Percentiles rank a stretch among this genome's conserved stretches.
Evolutionary conservation across 2,797 vertebrate genomes (phyloP).

Genomic region (Enteromius unitaeniatus): DNA sequence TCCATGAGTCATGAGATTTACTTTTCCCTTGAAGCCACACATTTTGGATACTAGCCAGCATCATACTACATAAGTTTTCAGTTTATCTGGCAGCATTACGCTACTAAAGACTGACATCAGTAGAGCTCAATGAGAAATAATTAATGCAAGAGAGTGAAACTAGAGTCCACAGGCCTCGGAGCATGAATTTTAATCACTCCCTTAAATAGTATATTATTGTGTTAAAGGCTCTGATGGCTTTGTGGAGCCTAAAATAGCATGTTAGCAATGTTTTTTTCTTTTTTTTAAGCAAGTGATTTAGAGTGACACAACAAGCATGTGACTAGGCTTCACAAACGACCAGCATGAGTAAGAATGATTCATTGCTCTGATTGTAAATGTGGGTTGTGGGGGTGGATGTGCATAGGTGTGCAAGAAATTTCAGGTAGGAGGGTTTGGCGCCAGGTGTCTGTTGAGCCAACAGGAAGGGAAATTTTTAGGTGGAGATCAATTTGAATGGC

Average conservation of each 20-base stretch:
- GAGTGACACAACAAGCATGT: not conserved
- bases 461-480: not conserved
- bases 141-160: slow-evolving; percentile 20
- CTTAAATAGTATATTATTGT: not conserved
- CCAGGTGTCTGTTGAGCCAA: not conserved
- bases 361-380: slow-evolving; percentile 19
- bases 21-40: not conserved
- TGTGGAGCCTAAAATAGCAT: not conserved
- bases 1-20: slow-evolving; percentile 11
- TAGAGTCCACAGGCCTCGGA: not conserved
- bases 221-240: not conserved
- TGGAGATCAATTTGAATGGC: not conserved
- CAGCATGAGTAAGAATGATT: slow-evolving; percentile 22
- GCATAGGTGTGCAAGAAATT: slow-evolving; percentile 12
- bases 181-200: slow-evolving; percentile 37
- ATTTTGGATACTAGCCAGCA: not conserved
- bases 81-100: not conserved
- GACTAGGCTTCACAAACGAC: not conserved
- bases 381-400: slow-evolving; percentile 2
- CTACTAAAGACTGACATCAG: not conserved
- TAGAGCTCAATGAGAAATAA: slow-evolving; percentile 27
- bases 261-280: not conserved
- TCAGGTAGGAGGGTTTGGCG: not conserved
- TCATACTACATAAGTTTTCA: not conserved
- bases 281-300: not conserved